These are phyloP conservation scores for Philotrypesis tridentata DNA, from an alignment of 1,140 invertebrate genomes.

Conservation along the genomic window DNA sequence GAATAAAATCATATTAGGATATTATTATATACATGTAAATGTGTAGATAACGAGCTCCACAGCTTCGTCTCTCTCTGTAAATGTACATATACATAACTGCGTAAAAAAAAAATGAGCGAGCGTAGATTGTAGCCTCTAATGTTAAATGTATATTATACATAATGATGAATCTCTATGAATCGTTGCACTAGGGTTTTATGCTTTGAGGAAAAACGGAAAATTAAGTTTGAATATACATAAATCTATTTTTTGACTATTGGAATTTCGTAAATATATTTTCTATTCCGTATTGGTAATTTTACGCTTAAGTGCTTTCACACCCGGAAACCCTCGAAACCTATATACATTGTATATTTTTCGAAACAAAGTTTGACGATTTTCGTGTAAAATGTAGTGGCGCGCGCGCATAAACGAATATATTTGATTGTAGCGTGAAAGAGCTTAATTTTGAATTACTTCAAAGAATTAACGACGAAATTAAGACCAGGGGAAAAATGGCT, in stretches of 20 bases:
- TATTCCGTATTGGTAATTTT: background rate
- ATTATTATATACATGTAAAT: background rate
- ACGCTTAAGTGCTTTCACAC: background rate
- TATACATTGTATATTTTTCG: background rate
- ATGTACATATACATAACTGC: background rate
- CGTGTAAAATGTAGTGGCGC: background rate
- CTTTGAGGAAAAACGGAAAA: conserved; percentile 30
- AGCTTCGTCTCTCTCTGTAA: background rate
- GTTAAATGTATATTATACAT: background rate
- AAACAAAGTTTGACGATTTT: background rate
- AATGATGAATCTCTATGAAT: background rate
- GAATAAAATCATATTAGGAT: conserved; percentile 27
- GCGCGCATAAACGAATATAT: too few species aligned
- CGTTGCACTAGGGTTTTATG: background rate
- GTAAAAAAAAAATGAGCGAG: background rate
- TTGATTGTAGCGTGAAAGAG: background rate
- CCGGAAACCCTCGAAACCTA: background rate
- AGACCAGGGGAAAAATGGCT: background rate
- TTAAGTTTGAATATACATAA: conserved; percentile 27
- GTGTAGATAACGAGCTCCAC: background rate
- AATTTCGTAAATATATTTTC: conserved; percentile 2
- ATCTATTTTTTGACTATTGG: conserved; percentile 4
- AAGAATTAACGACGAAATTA: background rate
- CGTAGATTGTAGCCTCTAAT: too few species aligned
- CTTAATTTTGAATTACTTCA: conserved; percentile 33